Evolutionary conservation across 2,113 vertebrate species (phyloP), one percentile per base, ranked within the genome.

Genomic region (Carlito syrichta): DNA sequence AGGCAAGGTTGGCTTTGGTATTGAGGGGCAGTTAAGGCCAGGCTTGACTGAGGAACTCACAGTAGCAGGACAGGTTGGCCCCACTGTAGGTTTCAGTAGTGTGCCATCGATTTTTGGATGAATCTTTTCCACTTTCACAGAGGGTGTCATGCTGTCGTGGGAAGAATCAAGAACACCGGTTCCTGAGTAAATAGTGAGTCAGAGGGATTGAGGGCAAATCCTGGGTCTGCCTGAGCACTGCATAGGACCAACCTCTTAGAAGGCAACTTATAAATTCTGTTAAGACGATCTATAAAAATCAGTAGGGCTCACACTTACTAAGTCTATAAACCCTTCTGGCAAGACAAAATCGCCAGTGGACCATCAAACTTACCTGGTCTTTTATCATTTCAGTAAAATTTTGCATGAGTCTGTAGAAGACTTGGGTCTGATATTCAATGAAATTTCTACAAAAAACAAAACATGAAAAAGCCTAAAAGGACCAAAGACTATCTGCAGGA

Each of bases 1-100:
- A 99, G 99, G 99, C 99, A 99, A 99, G 99, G 99, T 99, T 99
- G 99, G 99, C 99, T 99, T 99, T 99, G 99, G 99, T 99, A 99
- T 99, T 99, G 99, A 99, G 99, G 99, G 99, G 99, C 99, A 99
- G 99, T 99, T 99, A 99, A 99, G 99, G 99, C 99, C 99, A 99
- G 99, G 98, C 99, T 99, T 99, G 98, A 99, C 98, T 99, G 99
- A 99, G 98, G 99, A 99, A 99, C 99, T 99, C 99, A 99, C 99
- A 99, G 99, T 99, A 99, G 99, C 99, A 99, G 99, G 99, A 98
- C 99, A 99, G 98, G 99, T 97, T 96, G 99, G 98, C 98, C 99
- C 99, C 99, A 99, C 98, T 98, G 98, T 96, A 98, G 99, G 97
- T 99, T 99, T 99, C 98, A 99, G 98, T 97, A 99, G 99, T 98